Conservation (phyloP, 2,797 vertebrate genomes). For the Buceros bicornis region DNA sequence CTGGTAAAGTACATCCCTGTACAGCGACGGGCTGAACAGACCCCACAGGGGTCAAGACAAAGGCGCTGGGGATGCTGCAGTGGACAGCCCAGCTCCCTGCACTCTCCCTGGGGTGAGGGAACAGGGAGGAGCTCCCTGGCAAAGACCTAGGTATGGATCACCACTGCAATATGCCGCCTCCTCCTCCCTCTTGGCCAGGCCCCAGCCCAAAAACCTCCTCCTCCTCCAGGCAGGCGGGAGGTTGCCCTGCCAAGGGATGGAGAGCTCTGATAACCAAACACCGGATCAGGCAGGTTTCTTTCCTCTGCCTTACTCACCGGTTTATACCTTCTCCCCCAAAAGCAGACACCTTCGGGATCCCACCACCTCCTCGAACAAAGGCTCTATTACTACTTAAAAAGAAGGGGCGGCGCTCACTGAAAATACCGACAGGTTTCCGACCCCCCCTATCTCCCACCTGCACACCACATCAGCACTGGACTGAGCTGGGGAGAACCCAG, state of each 20-base stretch:
- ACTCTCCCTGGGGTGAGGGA: accelerated
- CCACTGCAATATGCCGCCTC: background rate
- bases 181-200: background rate
- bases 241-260: background rate
- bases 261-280: background rate
- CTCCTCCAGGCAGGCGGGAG: background rate
- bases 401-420: background rate
- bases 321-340: background rate
- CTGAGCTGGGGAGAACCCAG: background rate
- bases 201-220: background rate
- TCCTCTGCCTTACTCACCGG: background rate
- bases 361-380: background rate
- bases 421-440: background rate
- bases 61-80: accelerated
- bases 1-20: too few species aligned
- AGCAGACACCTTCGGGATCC: background rate
- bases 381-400: accelerated
- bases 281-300: accelerated
- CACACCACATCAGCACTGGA: background rate
- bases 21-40: background rate
- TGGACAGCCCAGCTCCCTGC: background rate
- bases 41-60: background rate
- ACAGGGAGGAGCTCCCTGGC: background rate
- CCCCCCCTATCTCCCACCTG: background rate
- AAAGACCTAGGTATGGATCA: background rate